Evolutionary conservation across 2,797 vertebrate genomes (phyloP).

Genomic region (Caiman crocodilus): DNA sequence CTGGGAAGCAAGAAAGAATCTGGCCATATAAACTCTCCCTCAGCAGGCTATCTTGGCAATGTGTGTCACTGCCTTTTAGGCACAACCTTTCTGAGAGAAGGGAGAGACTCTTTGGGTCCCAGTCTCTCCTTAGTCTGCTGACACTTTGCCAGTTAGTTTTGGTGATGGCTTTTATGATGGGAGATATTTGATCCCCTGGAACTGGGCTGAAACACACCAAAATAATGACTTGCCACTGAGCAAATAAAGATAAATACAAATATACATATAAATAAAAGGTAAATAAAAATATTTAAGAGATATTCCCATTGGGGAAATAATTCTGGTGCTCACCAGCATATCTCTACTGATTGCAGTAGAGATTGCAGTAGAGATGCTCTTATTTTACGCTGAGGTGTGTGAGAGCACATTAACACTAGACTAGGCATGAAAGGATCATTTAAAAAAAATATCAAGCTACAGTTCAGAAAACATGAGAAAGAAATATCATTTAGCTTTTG

Average conservation of each 20-base stretch:
- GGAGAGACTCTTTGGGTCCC: too few species aligned
- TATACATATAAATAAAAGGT: too few species aligned
- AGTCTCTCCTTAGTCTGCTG: too few species aligned
- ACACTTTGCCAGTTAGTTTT: too few species aligned
- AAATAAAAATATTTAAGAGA: too few species aligned
- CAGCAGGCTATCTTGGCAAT: neutral
- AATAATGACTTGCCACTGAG: fast-evolving
- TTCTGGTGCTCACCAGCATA: neutral
- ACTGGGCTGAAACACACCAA: fast-evolving
- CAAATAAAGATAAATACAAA: too few species aligned
- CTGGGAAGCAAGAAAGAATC: neutral
- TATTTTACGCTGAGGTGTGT: fast-evolving
- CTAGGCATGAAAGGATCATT: constrained; percentile 6
- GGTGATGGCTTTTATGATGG: neutral
- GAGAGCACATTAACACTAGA: neutral
- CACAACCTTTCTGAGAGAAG: too few species aligned
- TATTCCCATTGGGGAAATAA: neutral
- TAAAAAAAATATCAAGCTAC: neutral
- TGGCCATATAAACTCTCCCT: neutral
- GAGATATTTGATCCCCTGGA: neutral
- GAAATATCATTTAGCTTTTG: constrained; percentile 29
- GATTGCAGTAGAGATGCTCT: neutral
- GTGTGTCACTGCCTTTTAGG: too few species aligned
- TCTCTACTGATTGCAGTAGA: fast-evolving
- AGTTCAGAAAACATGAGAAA: constrained; percentile 4